Evolutionary conservation across 2,797 vertebrate genomes (phyloP).

Genomic region (Phoeniculus purpureus): DNA sequence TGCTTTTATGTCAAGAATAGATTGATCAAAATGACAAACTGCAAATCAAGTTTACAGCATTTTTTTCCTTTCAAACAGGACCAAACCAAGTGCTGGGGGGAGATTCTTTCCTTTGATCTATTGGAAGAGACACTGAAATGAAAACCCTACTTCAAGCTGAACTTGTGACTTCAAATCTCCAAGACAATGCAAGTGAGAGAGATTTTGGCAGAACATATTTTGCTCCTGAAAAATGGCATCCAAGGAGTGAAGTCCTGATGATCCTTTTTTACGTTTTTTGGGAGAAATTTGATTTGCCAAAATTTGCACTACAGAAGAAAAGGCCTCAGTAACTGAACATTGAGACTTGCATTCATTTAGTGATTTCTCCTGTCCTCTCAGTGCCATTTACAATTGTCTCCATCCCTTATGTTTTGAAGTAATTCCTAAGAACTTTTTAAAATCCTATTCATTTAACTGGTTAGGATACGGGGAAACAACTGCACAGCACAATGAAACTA

Average conservation of each 20-base stretch:
- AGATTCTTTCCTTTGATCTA: conserved; percentile 35
- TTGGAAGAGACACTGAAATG: conserved; percentile 23
- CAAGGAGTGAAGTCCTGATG: neutral
- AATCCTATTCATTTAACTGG: neutral
- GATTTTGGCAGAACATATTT: neutral
- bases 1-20: conserved; percentile 32
- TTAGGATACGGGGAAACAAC: neutral
- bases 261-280: conserved; percentile 21
- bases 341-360: neutral
- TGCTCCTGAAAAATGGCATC: conserved; percentile 10
- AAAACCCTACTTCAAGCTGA: neutral
- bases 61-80: conserved; percentile 27
- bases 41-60: conserved; percentile 26
- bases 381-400: neutral
- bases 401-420: neutral
- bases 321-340: neutral
- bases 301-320: neutral
- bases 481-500: neutral
- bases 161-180: neutral
- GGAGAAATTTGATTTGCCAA: conserved; percentile 3
- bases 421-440: conserved; percentile 1
- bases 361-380: neutral
- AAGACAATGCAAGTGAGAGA: neutral
- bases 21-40: neutral
- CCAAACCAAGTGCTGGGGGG: neutral